Conservation (phyloP, 2,113 vertebrate genomes). For the Semnopithecus entellus region DNA sequence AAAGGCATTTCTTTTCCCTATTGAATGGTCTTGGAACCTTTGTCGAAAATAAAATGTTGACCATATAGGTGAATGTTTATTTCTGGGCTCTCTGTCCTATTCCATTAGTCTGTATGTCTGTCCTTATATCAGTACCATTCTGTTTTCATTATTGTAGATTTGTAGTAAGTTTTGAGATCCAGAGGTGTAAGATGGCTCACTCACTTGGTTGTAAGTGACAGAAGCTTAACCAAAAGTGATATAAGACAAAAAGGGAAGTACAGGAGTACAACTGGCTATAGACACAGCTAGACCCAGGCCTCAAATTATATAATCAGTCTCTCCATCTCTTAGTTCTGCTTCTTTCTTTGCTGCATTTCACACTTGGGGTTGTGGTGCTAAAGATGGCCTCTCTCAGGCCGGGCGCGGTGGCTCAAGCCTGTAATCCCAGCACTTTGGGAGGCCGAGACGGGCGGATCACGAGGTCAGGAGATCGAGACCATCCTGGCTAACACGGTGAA, state of each 20-base stretch:
- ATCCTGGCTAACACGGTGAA: too few species aligned
- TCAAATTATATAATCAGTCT: neutral
- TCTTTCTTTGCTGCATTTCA: conserved; percentile 2
- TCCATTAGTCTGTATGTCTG: neutral
- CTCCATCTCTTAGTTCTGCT: neutral
- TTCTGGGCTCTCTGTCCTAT: neutral
- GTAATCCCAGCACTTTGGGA: too few species aligned
- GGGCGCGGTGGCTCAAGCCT: too few species aligned
- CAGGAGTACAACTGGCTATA: neutral
- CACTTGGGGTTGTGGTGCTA: neutral
- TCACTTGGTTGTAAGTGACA: neutral
- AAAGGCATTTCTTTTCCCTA: neutral
- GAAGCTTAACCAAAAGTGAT: neutral
- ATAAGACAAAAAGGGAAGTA: neutral
- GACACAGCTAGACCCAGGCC: neutral
- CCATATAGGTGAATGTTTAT: neutral
- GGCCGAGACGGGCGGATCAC: too few species aligned
- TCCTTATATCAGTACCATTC: neutral
- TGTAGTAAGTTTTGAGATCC: neutral
- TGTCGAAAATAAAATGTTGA: neutral
- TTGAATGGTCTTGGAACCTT: neutral
- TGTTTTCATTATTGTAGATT: neutral
- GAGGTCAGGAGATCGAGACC: too few species aligned
- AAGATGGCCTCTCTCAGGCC: neutral
- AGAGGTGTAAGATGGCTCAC: neutral